Conservation (phyloP, 2,113 vertebrate species). For the Phycodurus eques region DNA sequence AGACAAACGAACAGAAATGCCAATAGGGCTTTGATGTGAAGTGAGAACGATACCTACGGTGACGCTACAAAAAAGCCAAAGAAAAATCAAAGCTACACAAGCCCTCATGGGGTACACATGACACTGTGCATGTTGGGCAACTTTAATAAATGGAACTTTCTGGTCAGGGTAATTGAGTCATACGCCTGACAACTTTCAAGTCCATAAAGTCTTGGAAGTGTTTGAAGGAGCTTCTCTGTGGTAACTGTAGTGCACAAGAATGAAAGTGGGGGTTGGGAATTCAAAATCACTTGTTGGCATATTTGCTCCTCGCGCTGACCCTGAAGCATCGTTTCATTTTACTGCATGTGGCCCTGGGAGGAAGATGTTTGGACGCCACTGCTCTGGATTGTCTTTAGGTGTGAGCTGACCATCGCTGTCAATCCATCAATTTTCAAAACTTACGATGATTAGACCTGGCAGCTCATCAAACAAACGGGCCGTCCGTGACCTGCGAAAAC, state of each 20-base stretch:
- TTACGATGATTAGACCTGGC: neutral
- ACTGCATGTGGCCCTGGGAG: no score
- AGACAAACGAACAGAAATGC: neutral
- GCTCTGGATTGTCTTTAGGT: neutral
- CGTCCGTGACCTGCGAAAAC: neutral
- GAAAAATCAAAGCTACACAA: neutral
- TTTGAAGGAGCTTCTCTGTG: neutral
- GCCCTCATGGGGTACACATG: neutral
- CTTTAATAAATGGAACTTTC: neutral
- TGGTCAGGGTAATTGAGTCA: neutral
- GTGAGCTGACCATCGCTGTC: neutral
- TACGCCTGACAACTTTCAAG: neutral
- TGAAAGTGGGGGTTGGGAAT: no score
- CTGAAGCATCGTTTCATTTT: no score
- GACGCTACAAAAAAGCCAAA: neutral
- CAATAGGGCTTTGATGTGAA: neutral
- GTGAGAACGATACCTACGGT: neutral
- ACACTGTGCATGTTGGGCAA: neutral
- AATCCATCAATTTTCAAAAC: neutral
- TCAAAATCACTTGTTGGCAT: no score
- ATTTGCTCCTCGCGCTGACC: no score
- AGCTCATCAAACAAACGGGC: neutral
- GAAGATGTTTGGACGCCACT: no score
- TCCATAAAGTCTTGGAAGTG: neutral
- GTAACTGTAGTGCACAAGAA: neutral